These are phyloP conservation scores for Anodontia alba DNA, from an alignment of 2,888 invertebrate species.

Conservation along the genomic window DNA sequence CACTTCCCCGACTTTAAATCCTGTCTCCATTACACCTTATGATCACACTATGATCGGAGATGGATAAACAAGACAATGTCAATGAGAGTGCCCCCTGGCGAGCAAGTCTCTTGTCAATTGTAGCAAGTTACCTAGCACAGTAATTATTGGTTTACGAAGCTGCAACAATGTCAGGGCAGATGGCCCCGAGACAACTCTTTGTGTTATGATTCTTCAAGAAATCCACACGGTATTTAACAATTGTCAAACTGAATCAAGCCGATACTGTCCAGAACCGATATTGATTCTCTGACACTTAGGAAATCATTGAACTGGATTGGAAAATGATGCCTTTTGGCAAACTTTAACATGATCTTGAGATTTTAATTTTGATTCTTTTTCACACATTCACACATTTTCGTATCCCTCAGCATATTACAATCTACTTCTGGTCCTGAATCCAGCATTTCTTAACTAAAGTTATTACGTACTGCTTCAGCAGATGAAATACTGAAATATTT, in stretches of 20 bases:
- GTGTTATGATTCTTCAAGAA: neutral
- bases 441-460: no score
- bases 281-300: neutral
- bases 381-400: no score
- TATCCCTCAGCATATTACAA: no score
- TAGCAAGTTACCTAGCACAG: constrained; percentile 1
- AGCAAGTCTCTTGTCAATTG: constrained; percentile 10
- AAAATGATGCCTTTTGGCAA: neutral
- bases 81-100: neutral
- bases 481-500: no score
- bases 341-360: neutral
- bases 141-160: neutral
- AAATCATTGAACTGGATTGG: constrained; percentile 11
- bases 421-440: no score
- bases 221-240: constrained; percentile 6
- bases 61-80: neutral
- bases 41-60: neutral
- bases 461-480: no score
- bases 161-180: neutral
- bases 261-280: neutral
- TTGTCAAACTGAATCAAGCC: constrained; percentile 5
- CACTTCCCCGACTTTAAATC: neutral
- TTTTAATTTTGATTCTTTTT: neutral
- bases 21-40: neutral
- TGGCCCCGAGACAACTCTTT: constrained; percentile 1